Evolutionary conservation across 1,140 invertebrate genomes (phyloP), one percentile per base, ranked within the genome.

Genomic region (Trachymyrmex cornetzi): DNA sequence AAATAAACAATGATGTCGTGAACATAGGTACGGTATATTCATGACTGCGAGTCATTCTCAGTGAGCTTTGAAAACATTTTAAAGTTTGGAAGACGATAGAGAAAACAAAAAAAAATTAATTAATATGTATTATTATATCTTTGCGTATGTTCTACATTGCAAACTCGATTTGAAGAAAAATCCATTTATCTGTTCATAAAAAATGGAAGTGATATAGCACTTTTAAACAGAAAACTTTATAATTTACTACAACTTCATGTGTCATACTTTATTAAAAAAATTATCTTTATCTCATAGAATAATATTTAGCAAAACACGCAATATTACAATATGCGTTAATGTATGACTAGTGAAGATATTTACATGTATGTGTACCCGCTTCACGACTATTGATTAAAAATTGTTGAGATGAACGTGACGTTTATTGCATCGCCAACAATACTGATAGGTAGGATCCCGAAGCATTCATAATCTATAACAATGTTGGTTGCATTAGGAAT

Each of bases 371-470:
- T 63, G 16, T 64, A 77, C 7, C 30, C 27, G 24, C 27, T 53
- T 67, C 48, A 57, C 27, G 14, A 80, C 77, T 71, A 71, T 57
- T 69, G 34, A 57, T 81, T n/a, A 34, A 55, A 24, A 38, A n/a
- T 38, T 48, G 14, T 11, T 11, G n/a, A n/a, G 19, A 14, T 55
- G 57, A 44, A 63, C 22, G 24, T 30, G 48, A 80, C 19, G 27
- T 55, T 87, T 9, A 79, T 50, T 87, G 67, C 74, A 89, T 87
- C n/a, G 89, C 88, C 4, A 84, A 19, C 12, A 90, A 59, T 12
- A 90, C 72, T 34, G 89, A 90, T 12, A 89, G 14, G 16, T 90
- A 90, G 0, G 85, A 90, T 16, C 71, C 89, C 12, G 89, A 90
- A 6, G 87, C 79, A 61, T 87, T 90, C 63, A 90, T 61, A 30